Percentiles rank a stretch among this genome's conserved stretches.
phyloP scores from a whole-genome alignment of 2,797 vertebrate genomes.

The Alcedo quadribrachys region DNA sequence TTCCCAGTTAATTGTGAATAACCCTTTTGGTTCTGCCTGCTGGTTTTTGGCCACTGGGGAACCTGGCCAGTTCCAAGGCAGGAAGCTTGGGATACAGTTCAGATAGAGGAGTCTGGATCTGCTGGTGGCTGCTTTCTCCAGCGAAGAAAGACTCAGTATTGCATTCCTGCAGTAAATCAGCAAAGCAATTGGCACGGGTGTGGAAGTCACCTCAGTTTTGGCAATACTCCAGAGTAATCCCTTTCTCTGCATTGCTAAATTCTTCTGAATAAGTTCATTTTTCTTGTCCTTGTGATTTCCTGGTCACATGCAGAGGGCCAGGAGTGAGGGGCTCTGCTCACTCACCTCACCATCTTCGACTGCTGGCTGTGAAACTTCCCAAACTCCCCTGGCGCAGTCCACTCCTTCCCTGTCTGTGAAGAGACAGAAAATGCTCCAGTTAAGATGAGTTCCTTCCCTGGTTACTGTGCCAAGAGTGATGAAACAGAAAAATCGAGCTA shows the following conservation, averaged over 20 bases:
- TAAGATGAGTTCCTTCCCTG: neutral
- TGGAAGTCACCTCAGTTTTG: neutral
- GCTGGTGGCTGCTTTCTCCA: neutral
- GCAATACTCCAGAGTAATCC: neutral
- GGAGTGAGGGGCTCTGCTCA: neutral
- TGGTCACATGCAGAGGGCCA: neutral
- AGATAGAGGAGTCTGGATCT: neutral
- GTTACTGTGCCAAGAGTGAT: neutral
- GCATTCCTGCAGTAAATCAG: neutral
- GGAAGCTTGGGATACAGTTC: neutral
- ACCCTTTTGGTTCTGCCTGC: neutral
- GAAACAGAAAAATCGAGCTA: neutral
- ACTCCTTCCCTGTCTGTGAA: constrained; percentile 88
- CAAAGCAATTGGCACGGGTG: neutral
- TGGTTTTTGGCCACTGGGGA: neutral
- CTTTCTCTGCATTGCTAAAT: neutral
- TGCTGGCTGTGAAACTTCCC: constrained; percentile 90
- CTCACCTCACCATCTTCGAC: constrained; percentile 87
- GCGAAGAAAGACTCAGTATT: neutral
- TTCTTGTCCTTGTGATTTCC: neutral
- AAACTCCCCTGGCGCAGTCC: constrained; percentile 94
- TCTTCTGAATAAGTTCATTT: neutral
- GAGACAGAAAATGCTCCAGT: neutral
- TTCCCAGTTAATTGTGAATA: neutral
- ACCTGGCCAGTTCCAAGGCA: neutral